phyloP scores from a whole-genome alignment of 2,888 invertebrate species.

The Napeogenes inachia region DNA sequence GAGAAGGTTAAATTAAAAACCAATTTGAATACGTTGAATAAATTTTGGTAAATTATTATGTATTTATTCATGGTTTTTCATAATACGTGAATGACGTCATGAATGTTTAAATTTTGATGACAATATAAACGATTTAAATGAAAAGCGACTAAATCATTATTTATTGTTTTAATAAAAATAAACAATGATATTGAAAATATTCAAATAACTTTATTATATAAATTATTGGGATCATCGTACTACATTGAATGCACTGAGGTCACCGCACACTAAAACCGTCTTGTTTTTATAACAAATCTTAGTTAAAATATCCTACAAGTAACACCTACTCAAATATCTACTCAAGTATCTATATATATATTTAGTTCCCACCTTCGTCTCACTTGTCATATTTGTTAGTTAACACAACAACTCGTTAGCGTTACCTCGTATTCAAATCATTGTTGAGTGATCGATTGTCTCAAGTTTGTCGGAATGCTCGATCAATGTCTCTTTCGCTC shows the following conservation, averaged over 20 bases:
- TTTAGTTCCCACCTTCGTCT: not conserved
- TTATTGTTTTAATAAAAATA: not conserved
- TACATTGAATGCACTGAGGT: not conserved
- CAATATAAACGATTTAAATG: slow-evolving; percentile 1
- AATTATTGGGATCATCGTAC: too few species aligned
- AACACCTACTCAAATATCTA: not conserved
- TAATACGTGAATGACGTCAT: slow-evolving; percentile 5
- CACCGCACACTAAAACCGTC: slow-evolving; percentile 3
- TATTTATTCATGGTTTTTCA: slow-evolving; percentile 25
- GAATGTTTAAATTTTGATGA: slow-evolving; percentile 4
- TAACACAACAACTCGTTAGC: slow-evolving; percentile 14
- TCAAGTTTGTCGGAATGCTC: slow-evolving; percentile 30
- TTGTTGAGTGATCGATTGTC: slow-evolving; percentile 26
- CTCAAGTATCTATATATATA: not conserved
- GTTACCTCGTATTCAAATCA: slow-evolving; percentile 10
- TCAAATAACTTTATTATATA: too few species aligned
- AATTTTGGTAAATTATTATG: slow-evolving; percentile 21
- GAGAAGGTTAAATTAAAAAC: slow-evolving; percentile 26
- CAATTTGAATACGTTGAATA: slow-evolving; percentile 28
- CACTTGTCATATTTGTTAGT: slow-evolving; percentile 5
- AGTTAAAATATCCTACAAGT: not conserved
- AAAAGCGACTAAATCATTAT: not conserved
- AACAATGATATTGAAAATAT: too few species aligned
- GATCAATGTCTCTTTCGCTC: slow-evolving; percentile 32
- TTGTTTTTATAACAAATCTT: not conserved